phyloP scores from a whole-genome alignment of 2,888 invertebrate species.

The Cosmia trapezina region DNA sequence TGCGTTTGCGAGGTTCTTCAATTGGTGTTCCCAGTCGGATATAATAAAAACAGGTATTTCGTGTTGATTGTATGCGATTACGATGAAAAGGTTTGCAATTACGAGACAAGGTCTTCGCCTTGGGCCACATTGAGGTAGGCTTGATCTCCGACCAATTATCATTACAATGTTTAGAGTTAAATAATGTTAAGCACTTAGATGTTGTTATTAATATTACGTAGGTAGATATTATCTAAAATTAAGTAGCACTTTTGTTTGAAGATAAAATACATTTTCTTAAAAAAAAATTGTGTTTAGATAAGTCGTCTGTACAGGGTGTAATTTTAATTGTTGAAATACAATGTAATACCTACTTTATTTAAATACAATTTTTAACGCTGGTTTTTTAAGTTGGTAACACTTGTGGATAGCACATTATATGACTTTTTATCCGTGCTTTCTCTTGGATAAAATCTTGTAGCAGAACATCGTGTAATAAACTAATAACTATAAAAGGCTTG shows the following conservation, averaged over 20 bases:
- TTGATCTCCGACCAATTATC: conserved; percentile 33
- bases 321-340: too few species aligned
- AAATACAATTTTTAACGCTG: too few species aligned
- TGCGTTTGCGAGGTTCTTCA: conserved; percentile 1
- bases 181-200: background rate
- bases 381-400: too few species aligned
- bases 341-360: too few species aligned
- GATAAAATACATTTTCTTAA: too few species aligned
- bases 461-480: too few species aligned
- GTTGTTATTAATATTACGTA: background rate
- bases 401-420: too few species aligned
- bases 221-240: background rate
- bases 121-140: conserved; percentile 35
- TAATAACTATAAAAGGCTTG: too few species aligned
- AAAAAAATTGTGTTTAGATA: too few species aligned
- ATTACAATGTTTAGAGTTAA: background rate
- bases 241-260: background rate
- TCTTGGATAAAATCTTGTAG: too few species aligned
- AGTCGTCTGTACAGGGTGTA: too few species aligned
- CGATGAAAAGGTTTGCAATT: conserved; percentile 43
- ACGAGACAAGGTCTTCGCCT: conserved; percentile 40
- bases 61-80: conserved; percentile 15
- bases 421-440: too few species aligned
- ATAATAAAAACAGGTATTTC: background rate
- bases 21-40: background rate